Conservation (phyloP, 2,113 vertebrate species). For the Hepsetus odoe region DNA sequence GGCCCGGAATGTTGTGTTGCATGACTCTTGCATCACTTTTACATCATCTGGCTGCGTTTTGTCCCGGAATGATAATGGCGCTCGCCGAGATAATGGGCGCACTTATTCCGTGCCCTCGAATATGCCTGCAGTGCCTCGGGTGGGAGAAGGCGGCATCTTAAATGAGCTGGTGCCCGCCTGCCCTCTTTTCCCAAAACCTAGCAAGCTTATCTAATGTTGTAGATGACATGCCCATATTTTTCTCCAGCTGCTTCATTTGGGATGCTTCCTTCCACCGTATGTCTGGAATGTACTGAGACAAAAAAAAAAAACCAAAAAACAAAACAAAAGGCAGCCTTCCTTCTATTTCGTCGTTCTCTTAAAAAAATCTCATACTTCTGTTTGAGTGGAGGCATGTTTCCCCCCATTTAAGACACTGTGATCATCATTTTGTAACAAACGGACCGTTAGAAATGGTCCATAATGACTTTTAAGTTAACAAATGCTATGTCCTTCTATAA, state of each 20-base stretch:
- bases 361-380: neutral
- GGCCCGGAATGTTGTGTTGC: conserved; percentile 34
- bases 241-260: neutral
- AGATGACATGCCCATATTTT: neutral
- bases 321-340: neutral
- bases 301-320: neutral
- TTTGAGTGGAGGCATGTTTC: neutral
- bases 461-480: neutral
- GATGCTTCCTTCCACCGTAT: neutral
- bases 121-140: conserved; percentile 13
- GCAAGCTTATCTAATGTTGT: neutral
- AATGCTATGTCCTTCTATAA: neutral
- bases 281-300: neutral
- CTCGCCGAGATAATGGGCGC: conserved; percentile 18
- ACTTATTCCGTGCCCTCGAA: conserved; percentile 35
- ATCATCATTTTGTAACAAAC: no score
- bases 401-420: neutral
- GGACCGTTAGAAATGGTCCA: no score
- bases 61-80: conserved; percentile 23
- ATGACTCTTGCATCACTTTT: conserved; percentile 34
- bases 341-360: neutral
- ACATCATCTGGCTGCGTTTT: conserved; percentile 28
- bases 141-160: neutral
- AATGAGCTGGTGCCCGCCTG: neutral
- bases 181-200: neutral